A percentile compares a stretch with the other conserved stretches of the same genome.
Evolutionary conservation across 1,140 invertebrate genomes (phyloP).

Genomic region (Triops cancriformis): DNA sequence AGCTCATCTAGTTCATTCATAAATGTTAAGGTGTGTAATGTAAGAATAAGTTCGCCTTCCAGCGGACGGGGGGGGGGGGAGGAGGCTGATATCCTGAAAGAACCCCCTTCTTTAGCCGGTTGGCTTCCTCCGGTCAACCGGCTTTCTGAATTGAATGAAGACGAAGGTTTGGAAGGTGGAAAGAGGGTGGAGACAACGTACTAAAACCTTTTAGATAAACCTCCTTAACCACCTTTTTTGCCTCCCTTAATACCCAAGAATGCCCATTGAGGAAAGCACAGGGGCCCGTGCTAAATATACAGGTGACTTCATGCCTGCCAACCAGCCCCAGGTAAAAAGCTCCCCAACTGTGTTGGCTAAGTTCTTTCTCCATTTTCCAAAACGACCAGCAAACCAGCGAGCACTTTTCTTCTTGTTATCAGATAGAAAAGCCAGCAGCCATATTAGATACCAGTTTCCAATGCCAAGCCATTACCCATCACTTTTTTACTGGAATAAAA

Average conservation of each 20-base stretch:
- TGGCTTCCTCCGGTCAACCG: too few species aligned
- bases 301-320: neutral
- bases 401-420: neutral
- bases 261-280: neutral
- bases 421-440: neutral
- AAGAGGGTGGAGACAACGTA: neutral
- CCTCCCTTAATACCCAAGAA: neutral
- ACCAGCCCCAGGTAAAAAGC: neutral
- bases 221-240: neutral
- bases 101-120: too few species aligned
- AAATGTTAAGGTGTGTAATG: neutral
- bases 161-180: neutral
- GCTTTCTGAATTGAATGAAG: neutral
- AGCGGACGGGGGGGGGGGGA: neutral
- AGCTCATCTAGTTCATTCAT: neutral
- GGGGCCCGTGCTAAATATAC: slow-evolving; percentile 5
- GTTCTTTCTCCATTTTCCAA: neutral
- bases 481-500: too few species aligned
- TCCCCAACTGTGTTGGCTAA: neutral
- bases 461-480: too few species aligned
- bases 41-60: neutral
- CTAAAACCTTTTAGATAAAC: neutral
- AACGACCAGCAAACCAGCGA: neutral
- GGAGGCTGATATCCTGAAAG: too few species aligned
- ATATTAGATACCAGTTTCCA: neutral